Base-by-base conservation (phyloP, 2,113 vertebrate genomes). In the Panurus biarmicus region DNA sequence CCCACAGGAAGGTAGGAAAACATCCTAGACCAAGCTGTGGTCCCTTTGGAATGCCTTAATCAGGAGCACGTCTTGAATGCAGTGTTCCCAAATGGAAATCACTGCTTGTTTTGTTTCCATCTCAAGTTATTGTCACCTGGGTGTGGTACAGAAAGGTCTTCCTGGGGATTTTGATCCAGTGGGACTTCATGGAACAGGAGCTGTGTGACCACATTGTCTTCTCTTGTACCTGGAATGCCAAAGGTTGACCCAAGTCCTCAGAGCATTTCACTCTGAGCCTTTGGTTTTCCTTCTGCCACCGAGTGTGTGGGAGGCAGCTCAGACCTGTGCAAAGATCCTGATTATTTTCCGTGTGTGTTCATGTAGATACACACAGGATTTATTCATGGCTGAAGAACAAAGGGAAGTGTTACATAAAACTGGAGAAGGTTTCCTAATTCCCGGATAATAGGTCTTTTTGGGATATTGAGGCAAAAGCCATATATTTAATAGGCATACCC, bases 401-500 rank as follows among this genome's bases (percentile, higher is more conserved):
- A 89, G 16, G 0, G 0, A 4, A 12, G 22, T 17, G 7, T 20
- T 62, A 14, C 24, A 21, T 44, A 6, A 35, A 81, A 14, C 40
- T 35, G 23, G 33, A 70, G n/a, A 25, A 26, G 7, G 11, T 33
- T 64, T 70, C 42, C 18, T 8, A 24, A 35, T 38, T 40, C 22
- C 4, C 2, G 2, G 5, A 24, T 81, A 14, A 16, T 7, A 18
- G 7, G 1, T 38, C 11, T 24, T 56, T 50, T 12, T 47, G 42
- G 56, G 42, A 10, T 22, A 3, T 1, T 33, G 19, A 76, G 51
- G 29, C 19, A 70, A n/a, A 74, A 65, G 17, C 12, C 24, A 10
- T 9, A 0, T 8, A 5, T 47, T 29, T 31, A 17, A 9, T 5
- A 8, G 47, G 64, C 24, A 13, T 3, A 7, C 1, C 12, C 2